Conservation (phyloP, 2,797 vertebrate species). For the Alectoris magna region DNA sequence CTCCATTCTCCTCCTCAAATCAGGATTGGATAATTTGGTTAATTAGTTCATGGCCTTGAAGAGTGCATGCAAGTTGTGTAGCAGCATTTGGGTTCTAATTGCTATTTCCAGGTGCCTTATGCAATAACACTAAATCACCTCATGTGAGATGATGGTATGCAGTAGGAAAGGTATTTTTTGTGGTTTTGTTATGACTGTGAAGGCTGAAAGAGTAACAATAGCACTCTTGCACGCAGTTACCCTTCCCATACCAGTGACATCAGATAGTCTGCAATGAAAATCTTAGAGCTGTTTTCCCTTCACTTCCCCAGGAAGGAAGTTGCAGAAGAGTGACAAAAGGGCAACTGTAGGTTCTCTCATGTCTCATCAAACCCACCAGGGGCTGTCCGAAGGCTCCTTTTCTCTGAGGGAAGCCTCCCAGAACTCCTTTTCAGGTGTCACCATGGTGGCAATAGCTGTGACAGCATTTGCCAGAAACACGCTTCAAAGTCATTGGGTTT, state of each 20-base stretch:
- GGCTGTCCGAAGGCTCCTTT: neutral
- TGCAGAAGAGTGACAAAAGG: neutral
- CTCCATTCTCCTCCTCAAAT: neutral
- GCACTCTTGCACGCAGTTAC: neutral
- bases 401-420: neutral
- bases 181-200: neutral
- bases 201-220: neutral
- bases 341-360: neutral
- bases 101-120: neutral
- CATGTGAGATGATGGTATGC: neutral
- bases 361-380: neutral
- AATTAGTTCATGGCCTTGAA: neutral
- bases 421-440: neutral
- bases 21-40: neutral
- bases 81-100: neutral
- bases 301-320: neutral
- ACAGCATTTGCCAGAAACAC: neutral
- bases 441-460: rapidly evolving
- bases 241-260: neutral
- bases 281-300: neutral
- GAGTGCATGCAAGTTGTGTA: neutral
- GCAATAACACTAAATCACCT: neutral
- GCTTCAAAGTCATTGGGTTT: neutral
- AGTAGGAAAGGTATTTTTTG: neutral
- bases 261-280: neutral